A percentile compares a stretch with the other conserved stretches of the same genome.
These are phyloP conservation scores for Naja naja DNA, from an alignment of 2,113 vertebrate genomes.

Conservation along the genomic window DNA sequence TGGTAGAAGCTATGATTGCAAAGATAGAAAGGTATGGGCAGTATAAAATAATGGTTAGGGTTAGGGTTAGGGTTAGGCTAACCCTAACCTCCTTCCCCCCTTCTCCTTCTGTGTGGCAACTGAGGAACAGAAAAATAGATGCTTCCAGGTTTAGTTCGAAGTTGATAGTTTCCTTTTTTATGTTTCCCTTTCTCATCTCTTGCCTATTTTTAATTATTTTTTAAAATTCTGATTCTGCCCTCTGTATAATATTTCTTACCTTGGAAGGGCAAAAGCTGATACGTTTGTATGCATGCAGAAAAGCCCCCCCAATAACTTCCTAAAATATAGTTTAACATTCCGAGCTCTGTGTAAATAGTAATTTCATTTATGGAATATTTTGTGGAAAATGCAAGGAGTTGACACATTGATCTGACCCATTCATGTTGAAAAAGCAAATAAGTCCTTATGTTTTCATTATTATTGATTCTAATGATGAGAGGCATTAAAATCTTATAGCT, in stretches of 20 bases:
- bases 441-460: neutral
- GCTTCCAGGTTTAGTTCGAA: too few species aligned
- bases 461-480: neutral
- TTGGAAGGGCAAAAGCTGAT: neutral
- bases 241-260: neutral
- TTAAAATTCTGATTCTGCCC: neutral
- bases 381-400: neutral
- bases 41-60: neutral
- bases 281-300: neutral
- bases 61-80: too few species aligned
- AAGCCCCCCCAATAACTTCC: neutral
- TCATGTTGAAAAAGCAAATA: neutral
- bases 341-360: neutral
- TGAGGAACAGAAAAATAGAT: too few species aligned
- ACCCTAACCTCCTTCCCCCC: too few species aligned
- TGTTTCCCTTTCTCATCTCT: neutral
- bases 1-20: neutral
- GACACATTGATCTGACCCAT: neutral
- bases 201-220: neutral
- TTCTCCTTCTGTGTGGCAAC: too few species aligned
- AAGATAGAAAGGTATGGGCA: neutral
- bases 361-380: neutral
- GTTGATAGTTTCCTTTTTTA: neutral
- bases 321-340: neutral
- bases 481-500: neutral